phyloP scores from a whole-genome alignment of 2,113 vertebrate genomes.

The Argyrosomus japonicus region DNA sequence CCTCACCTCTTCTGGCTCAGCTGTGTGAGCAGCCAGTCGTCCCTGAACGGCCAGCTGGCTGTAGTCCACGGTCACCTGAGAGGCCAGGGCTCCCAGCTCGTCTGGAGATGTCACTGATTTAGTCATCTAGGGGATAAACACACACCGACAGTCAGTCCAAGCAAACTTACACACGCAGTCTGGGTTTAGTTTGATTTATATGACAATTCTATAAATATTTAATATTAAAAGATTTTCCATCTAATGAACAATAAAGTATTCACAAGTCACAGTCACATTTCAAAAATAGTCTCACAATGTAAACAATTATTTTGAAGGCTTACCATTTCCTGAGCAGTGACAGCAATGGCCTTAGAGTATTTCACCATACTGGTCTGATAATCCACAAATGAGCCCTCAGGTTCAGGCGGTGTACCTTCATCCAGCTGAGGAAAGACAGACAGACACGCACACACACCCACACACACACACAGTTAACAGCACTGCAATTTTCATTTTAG shows the following conservation, averaged over 20 bases:
- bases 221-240: not conserved
- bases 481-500: constrained; percentile 5
- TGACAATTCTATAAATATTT: not conserved
- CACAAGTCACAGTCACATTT: not conserved
- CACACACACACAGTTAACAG: not conserved
- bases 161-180: constrained; percentile 12
- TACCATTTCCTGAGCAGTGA: constrained; percentile 99
- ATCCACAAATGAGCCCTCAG: constrained; percentile 96
- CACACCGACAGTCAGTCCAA: constrained; percentile 1
- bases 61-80: constrained; percentile 98
- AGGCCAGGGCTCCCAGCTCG: constrained; percentile 95
- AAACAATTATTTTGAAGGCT: constrained; percentile 56
- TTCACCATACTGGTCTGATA: constrained; percentile 99
- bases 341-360: constrained; percentile 95
- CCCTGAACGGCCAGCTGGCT: constrained; percentile 96
- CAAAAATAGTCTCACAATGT: not conserved
- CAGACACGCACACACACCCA: constrained; percentile 24
- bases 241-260: not conserved
- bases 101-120: constrained; percentile 99
- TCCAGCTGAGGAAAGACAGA: constrained; percentile 86
- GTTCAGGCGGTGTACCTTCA: constrained; percentile 94
- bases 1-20: constrained; percentile 96
- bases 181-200: not conserved
- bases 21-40: constrained; percentile 95
- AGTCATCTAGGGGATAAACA: constrained; percentile 89